Conservation (phyloP, 2,888 invertebrate genomes). For the Pseudolycoriella hygida region DNA sequence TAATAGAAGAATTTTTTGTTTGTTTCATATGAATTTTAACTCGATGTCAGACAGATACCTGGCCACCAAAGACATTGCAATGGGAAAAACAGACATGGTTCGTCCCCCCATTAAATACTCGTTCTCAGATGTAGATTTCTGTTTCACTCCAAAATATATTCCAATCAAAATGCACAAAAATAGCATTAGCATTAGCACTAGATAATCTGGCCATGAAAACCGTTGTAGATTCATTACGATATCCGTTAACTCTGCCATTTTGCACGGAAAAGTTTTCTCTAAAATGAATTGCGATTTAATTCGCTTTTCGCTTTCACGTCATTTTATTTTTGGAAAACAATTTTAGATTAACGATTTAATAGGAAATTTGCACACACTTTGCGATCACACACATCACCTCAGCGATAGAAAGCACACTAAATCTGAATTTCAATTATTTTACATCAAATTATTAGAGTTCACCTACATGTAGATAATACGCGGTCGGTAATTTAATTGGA, state of each 20-base stretch:
- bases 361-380: no score
- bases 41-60: slow-evolving; percentile 36
- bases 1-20: slow-evolving; percentile 9
- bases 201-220: slow-evolving; percentile 27
- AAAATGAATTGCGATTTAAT: no score
- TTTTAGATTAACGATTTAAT: no score
- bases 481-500: not conserved
- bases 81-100: slow-evolving; percentile 59
- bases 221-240: slow-evolving; percentile 17
- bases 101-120: slow-evolving; percentile 69
- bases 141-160: slow-evolving; percentile 58
- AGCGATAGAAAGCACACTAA: no score
- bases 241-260: not conserved
- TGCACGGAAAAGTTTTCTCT: no score
- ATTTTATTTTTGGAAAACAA: no score
- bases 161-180: slow-evolving; percentile 55
- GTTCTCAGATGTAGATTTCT: slow-evolving; percentile 38
- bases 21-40: slow-evolving; percentile 1
- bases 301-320: no score
- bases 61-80: slow-evolving; percentile 66
- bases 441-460: not conserved
- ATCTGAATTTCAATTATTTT: not conserved
- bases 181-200: slow-evolving; percentile 41
- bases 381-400: no score
- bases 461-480: not conserved